Evolutionary conservation across 1,140 invertebrate species (phyloP).

Genomic region (Leptopilina boulardi): DNA sequence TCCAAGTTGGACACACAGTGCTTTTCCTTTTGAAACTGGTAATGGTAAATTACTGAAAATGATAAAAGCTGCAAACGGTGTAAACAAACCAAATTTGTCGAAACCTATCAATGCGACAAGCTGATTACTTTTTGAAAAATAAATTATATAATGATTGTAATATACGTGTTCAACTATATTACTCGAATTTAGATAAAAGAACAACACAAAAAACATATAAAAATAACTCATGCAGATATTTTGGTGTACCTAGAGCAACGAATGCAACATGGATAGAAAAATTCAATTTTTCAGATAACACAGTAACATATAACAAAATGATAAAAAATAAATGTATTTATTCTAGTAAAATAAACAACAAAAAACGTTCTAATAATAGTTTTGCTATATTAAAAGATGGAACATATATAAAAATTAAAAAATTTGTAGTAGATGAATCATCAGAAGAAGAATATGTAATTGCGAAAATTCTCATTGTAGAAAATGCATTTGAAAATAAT

Average conservation of each 20-base stretch:
- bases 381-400: conserved; percentile 38
- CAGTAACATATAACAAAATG: conserved; percentile 36
- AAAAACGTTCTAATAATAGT: conserved; percentile 40
- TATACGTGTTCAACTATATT: conserved; percentile 30
- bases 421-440: conserved; percentile 29
- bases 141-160: neutral
- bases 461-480: neutral
- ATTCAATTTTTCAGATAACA: conserved; percentile 4
- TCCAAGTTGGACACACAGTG: conserved; percentile 36
- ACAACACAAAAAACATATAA: neutral
- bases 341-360: conserved; percentile 15
- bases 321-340: conserved; percentile 41
- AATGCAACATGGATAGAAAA: conserved; percentile 5
- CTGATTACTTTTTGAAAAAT: neutral
- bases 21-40: neutral
- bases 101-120: conserved; percentile 35
- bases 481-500: neutral
- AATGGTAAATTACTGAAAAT: conserved; percentile 41
- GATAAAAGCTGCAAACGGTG: conserved; percentile 34
- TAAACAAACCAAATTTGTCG: conserved; percentile 34
- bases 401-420: conserved; percentile 26
- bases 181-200: neutral
- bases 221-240: conserved; percentile 32
- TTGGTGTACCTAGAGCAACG: neutral
- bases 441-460: neutral